Conservation (phyloP, 2,113 vertebrate species). For the Engystomops pustulosus region DNA sequence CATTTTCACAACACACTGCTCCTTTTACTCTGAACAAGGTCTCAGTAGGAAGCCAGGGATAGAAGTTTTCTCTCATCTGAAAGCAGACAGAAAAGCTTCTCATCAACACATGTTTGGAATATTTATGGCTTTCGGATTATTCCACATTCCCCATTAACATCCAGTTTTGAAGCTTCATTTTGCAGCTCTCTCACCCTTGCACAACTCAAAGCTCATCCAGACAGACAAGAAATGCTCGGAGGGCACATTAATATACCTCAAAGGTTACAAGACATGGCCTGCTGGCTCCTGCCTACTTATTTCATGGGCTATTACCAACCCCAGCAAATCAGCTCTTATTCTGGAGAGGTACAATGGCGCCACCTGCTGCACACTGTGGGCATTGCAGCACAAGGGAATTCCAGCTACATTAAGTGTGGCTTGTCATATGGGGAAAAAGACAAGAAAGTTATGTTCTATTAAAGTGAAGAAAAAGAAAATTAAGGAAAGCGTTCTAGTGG, state of each 20-base stretch:
- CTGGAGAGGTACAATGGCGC: constrained; percentile 26
- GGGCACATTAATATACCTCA: constrained; percentile 60
- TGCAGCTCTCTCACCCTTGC: constrained; percentile 60
- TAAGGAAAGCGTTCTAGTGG: too few relatives aligned
- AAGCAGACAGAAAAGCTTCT: constrained; percentile 38
- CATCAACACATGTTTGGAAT: constrained; percentile 47
- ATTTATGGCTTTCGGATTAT: constrained; percentile 56
- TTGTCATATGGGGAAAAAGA: too few relatives aligned
- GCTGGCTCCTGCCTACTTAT: constrained; percentile 57
- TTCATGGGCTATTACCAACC: constrained; percentile 57
- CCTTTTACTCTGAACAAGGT: too few relatives aligned
- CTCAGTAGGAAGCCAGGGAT: neutral
- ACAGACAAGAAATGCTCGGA: constrained; percentile 57
- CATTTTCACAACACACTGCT: too few relatives aligned
- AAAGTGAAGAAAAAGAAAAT: too few relatives aligned
- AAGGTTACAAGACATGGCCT: constrained; percentile 60
- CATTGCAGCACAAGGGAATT: constrained; percentile 32
- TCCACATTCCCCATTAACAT: constrained; percentile 53
- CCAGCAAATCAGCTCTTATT: constrained; percentile 1
- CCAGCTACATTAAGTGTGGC: too few relatives aligned
- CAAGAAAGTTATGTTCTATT: too few relatives aligned
- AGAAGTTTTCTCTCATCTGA: constrained; percentile 13
- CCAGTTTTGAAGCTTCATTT: constrained; percentile 58
- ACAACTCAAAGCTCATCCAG: constrained; percentile 59
- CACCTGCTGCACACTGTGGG: constrained; percentile 24